These are phyloP conservation scores for Buphagus erythrorhynchus DNA, from an alignment of 2,797 vertebrate species.

Conservation along the genomic window DNA sequence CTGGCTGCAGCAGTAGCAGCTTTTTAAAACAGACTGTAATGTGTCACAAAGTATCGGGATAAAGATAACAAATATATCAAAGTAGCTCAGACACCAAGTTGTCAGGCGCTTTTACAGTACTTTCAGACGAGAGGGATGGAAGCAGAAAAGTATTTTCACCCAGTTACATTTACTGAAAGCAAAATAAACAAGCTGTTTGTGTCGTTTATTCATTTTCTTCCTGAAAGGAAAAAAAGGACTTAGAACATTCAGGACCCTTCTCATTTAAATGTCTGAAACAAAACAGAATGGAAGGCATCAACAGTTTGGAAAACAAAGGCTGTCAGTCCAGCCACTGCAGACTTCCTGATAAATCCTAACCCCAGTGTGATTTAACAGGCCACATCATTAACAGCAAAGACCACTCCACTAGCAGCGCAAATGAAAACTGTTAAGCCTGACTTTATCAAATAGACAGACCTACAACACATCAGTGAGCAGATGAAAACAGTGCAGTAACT, in stretches of 20 bases:
- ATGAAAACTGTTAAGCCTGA: background rate
- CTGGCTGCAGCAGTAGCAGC: background rate
- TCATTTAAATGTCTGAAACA: conserved; percentile 57
- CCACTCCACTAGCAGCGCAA: background rate
- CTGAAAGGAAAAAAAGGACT: conserved; percentile 49
- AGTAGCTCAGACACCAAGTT: background rate
- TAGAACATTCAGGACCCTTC: conserved; percentile 65
- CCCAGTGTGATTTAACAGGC: background rate
- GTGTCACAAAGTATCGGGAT: background rate
- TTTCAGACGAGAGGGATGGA: background rate
- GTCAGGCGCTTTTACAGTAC: background rate
- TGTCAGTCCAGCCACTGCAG: background rate
- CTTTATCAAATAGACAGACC: background rate
- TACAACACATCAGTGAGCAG: background rate
- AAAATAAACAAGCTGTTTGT: conserved; percentile 30
- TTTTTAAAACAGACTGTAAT: background rate
- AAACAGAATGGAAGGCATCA: conserved; percentile 59
- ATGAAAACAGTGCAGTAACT: background rate
- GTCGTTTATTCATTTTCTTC: conserved; percentile 4
- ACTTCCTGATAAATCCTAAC: conserved; percentile 44
- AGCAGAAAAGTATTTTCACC: background rate
- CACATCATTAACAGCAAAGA: background rate
- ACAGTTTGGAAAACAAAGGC: conserved; percentile 56
- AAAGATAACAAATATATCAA: background rate
- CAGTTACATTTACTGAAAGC: background rate